A percentile compares a stretch with the other conserved stretches of the same genome.
These are phyloP conservation scores for Aplodontia rufa DNA, from an alignment of 2,113 vertebrate species.

Conservation along the genomic window DNA sequence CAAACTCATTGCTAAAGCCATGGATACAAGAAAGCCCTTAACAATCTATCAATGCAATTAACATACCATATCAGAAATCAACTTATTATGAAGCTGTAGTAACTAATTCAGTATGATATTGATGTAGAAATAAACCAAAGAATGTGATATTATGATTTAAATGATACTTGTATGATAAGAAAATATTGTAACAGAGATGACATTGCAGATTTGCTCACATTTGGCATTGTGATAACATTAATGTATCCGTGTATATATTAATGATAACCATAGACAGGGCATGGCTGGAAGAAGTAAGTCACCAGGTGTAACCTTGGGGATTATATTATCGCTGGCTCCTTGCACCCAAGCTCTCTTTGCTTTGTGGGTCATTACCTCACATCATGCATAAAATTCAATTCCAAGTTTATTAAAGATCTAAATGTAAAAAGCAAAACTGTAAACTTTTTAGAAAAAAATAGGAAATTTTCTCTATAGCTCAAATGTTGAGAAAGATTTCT, in stretches of 20 bases:
- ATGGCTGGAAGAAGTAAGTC: too few relatives aligned
- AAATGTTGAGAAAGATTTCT: neutral
- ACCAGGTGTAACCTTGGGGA: too few relatives aligned
- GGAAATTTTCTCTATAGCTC: neutral
- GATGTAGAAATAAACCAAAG: neutral
- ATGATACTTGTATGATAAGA: neutral
- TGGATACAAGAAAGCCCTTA: neutral
- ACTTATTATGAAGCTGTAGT: neutral
- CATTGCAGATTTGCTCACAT: neutral
- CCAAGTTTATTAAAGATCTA: neutral
- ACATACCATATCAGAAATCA: neutral
- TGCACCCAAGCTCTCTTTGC: too few relatives aligned
- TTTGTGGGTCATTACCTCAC: neutral
- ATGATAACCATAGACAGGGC: too few relatives aligned
- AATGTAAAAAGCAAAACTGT: slow-evolving; percentile 22
- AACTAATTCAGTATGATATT: neutral
- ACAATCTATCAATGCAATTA: neutral
- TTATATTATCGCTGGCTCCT: too few relatives aligned
- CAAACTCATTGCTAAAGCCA: neutral
- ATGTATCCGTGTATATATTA: neutral
- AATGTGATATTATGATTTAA: neutral
- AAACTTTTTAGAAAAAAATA: neutral
- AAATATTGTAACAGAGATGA: neutral
- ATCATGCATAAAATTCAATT: neutral
- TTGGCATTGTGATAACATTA: neutral